Evolutionary conservation across 2,113 vertebrate species (phyloP).

Genomic region (Scophthalmus maximus): DNA sequence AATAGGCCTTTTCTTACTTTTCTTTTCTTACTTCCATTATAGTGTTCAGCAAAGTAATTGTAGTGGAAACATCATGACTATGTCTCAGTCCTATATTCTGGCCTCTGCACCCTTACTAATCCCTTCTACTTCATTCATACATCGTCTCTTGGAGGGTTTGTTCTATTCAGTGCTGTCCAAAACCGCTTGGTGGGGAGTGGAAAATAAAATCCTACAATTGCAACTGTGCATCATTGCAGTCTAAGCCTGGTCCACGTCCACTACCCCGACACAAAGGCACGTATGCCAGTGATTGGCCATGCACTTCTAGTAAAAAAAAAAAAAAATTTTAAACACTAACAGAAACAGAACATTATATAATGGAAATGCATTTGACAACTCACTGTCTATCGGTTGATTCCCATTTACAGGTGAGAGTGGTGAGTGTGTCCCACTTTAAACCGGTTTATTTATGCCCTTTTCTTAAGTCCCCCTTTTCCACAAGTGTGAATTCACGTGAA

Average conservation of each 20-base stretch:
- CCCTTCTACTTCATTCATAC: no score
- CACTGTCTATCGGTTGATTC: not conserved
- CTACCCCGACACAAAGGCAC: not conserved
- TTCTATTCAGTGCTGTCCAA: no score
- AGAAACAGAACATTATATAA: not conserved
- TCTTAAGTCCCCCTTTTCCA: not conserved
- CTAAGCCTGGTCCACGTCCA: no score
- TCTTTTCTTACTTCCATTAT: no score
- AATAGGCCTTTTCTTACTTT: not conserved
- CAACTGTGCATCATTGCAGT: not conserved
- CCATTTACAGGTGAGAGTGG: not conserved
- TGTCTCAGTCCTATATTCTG: not conserved
- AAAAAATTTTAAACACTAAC: not conserved
- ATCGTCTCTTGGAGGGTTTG: not conserved
- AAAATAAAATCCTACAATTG: not conserved
- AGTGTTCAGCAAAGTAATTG: no score
- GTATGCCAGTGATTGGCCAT: not conserved
- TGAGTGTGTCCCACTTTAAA: conserved; percentile 4
- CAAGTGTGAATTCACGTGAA: conserved; percentile 20
- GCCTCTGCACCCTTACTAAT: not conserved
- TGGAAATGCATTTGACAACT: not conserved
- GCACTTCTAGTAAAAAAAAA: no score
- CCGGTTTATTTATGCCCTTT: conserved; percentile 8
- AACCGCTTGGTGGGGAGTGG: not conserved
- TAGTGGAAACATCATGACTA: no score